Conservation (phyloP, 2,888 invertebrate genomes). For the Amphipyra berbera region DNA sequence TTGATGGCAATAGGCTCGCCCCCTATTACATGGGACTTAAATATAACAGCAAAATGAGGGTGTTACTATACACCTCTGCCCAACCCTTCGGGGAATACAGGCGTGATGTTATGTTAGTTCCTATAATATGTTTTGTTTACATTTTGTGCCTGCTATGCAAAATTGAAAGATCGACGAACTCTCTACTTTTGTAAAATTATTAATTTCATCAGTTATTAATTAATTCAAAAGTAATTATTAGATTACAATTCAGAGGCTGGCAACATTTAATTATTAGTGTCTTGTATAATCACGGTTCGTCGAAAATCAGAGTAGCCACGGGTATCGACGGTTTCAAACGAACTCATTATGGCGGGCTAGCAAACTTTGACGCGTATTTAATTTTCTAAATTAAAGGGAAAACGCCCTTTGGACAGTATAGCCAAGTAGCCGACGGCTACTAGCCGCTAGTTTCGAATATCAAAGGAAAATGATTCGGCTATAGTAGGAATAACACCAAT, state of each 20-base stretch:
- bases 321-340: neutral
- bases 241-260: neutral
- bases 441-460: constrained; percentile 17
- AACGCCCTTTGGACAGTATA: neutral
- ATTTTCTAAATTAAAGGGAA: constrained; percentile 24
- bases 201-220: neutral
- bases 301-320: neutral
- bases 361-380: constrained; percentile 14
- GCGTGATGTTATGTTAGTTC: too few relatives aligned
- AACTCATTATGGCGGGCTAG: constrained; percentile 5
- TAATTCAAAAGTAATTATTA: neutral
- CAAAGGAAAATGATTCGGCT: constrained; percentile 39
- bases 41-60: too few relatives aligned
- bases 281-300: neutral
- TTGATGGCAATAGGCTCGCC: too few relatives aligned
- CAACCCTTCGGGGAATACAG: too few relatives aligned
- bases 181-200: neutral
- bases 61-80: too few relatives aligned
- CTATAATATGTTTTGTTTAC: too few relatives aligned
- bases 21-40: too few relatives aligned
- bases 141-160: too few relatives aligned
- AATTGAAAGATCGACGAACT: too few relatives aligned
- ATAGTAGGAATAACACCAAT: constrained; percentile 6
- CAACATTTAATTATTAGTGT: neutral
- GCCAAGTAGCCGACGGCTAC: constrained; percentile 18